These are phyloP conservation scores for Aldabrachelys gigantea DNA, from an alignment of 2,113 vertebrate species.

Conservation along the genomic window DNA sequence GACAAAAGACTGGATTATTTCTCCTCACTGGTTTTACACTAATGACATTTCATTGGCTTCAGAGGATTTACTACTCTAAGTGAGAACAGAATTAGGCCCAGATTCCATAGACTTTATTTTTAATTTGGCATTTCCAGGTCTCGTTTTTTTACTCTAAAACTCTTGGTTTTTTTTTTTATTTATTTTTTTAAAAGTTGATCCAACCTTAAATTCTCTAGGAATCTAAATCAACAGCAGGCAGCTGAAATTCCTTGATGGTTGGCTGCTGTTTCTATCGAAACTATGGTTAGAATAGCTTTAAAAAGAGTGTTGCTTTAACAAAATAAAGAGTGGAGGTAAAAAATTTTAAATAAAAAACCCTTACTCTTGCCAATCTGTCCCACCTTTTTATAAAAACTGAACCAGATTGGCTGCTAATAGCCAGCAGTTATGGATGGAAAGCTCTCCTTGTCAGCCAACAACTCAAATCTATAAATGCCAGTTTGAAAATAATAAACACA, in stretches of 20 bases:
- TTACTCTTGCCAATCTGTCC: neutral
- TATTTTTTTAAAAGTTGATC: neutral
- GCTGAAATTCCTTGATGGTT: neutral
- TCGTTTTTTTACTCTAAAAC: neutral
- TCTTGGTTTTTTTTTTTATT: neutral
- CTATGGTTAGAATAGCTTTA: neutral
- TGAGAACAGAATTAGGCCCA: no score
- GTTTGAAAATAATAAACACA: neutral
- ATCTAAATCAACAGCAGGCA: neutral
- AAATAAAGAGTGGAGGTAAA: no score
- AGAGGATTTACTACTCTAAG: neutral
- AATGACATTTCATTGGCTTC: neutral
- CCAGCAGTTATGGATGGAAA: neutral
- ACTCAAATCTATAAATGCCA: neutral
- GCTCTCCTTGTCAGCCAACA: neutral
- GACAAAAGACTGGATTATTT: neutral
- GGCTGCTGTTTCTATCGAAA: accelerated
- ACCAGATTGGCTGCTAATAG: neutral
- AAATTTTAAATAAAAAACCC: no score
- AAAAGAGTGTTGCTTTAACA: no score
- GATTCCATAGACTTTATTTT: no score
- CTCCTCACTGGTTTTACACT: neutral
- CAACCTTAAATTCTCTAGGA: accelerated
- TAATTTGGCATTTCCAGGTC: no score
- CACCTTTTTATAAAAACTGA: no score